phyloP scores from a whole-genome alignment of 2,797 vertebrate genomes.

The Philypnodon macrostomus region DNA sequence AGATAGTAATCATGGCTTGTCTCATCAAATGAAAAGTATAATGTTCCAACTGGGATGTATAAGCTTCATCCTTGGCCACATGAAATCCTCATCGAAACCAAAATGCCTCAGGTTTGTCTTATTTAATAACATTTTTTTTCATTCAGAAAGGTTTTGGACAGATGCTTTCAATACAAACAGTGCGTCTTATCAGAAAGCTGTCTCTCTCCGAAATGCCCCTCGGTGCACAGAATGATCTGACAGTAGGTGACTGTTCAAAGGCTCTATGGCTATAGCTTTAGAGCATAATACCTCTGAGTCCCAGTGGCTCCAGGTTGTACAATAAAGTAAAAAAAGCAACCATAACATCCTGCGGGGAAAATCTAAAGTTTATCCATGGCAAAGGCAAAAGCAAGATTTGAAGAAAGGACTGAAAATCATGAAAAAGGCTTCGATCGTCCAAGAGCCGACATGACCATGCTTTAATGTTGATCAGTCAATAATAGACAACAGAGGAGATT shows the following conservation, averaged over 20 bases:
- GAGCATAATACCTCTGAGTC: slow-evolving; percentile 15
- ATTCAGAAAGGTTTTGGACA: neutral
- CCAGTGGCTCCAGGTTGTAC: slow-evolving; percentile 1
- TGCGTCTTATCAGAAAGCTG: neutral
- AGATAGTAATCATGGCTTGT: too few relatives aligned
- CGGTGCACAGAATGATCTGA: slow-evolving; percentile 12
- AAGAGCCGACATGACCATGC: slow-evolving; percentile 23
- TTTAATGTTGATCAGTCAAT: slow-evolving; percentile 18
- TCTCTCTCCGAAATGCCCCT: slow-evolving; percentile 7
- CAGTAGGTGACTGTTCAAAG: slow-evolving; percentile 15
- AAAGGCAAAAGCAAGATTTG: slow-evolving; percentile 18
- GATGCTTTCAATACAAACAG: neutral
- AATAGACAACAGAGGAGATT: slow-evolving; percentile 17
- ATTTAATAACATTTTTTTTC: neutral
- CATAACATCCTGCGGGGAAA: slow-evolving; percentile 14
- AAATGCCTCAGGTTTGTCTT: neutral
- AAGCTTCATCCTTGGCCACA: too few relatives aligned
- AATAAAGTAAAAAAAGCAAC: slow-evolving; percentile 4
- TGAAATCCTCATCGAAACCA: neutral
- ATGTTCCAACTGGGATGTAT: too few relatives aligned
- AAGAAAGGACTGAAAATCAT: slow-evolving; percentile 40
- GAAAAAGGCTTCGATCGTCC: slow-evolving; percentile 40
- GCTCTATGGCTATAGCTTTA: slow-evolving; percentile 7
- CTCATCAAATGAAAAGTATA: too few relatives aligned
- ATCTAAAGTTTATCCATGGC: slow-evolving; percentile 15